Evolutionary conservation across 2,888 invertebrate species (phyloP), one percentile per base, ranked within the genome.

Genomic region (Noctua pronuba): DNA sequence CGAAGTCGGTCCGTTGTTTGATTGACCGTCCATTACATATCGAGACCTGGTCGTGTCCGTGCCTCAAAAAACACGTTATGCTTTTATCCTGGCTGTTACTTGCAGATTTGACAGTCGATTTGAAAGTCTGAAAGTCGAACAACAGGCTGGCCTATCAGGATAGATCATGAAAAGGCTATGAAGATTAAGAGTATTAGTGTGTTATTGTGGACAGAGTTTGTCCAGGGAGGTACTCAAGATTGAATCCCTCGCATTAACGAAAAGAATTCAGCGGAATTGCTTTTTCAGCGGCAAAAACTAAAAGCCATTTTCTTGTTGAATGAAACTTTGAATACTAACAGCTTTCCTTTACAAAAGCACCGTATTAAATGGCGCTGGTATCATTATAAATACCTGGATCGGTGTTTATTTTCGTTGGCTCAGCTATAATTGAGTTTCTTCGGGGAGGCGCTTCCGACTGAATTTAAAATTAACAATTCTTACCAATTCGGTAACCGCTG

Each of bases 391-490:
- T 93, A 92, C 90, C 90, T 88, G 89, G 86, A 88, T 90, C 85
- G 90, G 89, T 93, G 92, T 93, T 94, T 93, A 92, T 92, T 93
- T 92, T 93, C 91, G 86, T 88, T 86, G 91, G 91, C 91, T 91
- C 92, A 91, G 92, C 92, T 88, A 92, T 95, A 95, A 95, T 95
- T 94, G 94, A 95, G 93, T 95, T 94, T 92, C 92, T 90, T 87
- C 89, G 88, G 68, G 84, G 77, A 73, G 80, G 70, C 81, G 77
- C 87, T 85, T 82, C 82, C 73, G 85, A 83, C 88, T 84, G 89
- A 91, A 92, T 94, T 93, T 93, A 91, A 93, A 95, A 94, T 94
- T 95, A 93, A 93, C 94, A 94, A 94, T 93, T 93, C 92, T 92
- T 88, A 88, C 88, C 90, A 86, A 92, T 92, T 91, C 89, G 88